Base-by-base conservation (phyloP, 2,113 vertebrate species). In the Gallinago jamesoni region DNA sequence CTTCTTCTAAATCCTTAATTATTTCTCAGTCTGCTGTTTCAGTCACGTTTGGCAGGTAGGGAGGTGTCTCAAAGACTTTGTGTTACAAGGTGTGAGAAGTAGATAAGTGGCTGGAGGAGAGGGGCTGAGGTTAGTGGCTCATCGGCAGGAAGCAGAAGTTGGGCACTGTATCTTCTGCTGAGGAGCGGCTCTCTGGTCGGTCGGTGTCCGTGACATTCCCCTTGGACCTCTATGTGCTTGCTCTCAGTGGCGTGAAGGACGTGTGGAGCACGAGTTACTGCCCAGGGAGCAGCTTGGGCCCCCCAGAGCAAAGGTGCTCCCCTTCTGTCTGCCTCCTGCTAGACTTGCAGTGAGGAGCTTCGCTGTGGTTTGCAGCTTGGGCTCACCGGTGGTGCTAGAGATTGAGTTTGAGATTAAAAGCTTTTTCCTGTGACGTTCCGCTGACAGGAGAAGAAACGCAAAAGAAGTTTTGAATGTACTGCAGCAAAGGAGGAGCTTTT, bases 141-240 rank as follows among this genome's bases (percentile, higher is more conserved):
- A 1, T 14, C 0, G 1, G 31, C n/a, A 22, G 53, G 45, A 45
- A 37, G 45, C 39, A 66, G 43, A 52, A 55, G 18, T 23, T 47
- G 24, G 23, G 17, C 1, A 4, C 14, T 28, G 12, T 9, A 4
- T 68, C 11, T 37, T 33, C 41, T 4, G 15, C n/a, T 45, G 68
- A 52, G 68, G 35, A 52, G 48, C 3, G 1, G 7, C 6, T 35
- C 52, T 72, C 22, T 56, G 48, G 12, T 80, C 1, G 1, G 19
- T 56, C 13, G 24, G 39, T 2, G 0, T 35, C 19, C 0, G 0
- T 16, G 24, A 7, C 0, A 0, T 30, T 76, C 33, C 31, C 22
- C 45, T 28, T 2, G 1, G 31, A 3, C 10, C 3, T 2, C 37
- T 12, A 4, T 0, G 1, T 25, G 18, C 35, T 67, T 8, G 15